These are phyloP conservation scores for Daboia siamensis DNA, from an alignment of 2,113 vertebrate genomes.

Conservation along the genomic window DNA sequence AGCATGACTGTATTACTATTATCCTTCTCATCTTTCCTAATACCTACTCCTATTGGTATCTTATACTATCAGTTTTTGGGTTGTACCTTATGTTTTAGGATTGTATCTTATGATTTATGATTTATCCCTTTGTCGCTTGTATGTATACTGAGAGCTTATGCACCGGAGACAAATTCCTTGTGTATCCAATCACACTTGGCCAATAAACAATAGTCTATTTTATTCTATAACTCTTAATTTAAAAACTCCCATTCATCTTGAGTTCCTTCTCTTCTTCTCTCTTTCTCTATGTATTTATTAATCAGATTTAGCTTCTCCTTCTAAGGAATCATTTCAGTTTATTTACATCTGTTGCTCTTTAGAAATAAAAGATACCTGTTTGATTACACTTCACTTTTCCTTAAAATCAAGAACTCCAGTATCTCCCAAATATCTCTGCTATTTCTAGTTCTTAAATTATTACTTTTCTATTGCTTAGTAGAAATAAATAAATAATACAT, in stretches of 20 bases:
- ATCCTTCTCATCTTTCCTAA: not conserved
- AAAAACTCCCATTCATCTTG: not conserved
- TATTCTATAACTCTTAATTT: not conserved
- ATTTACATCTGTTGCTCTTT: not conserved
- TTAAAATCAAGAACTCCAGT: not conserved
- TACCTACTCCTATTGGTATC: not conserved
- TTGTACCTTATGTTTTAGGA: not conserved
- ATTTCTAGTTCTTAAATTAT: not conserved
- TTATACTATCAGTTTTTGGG: not conserved
- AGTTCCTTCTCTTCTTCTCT: not conserved
- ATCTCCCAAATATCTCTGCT: not conserved
- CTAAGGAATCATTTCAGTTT: not conserved
- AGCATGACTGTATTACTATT: not conserved
- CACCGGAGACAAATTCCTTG: not conserved
- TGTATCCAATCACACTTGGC: not conserved
- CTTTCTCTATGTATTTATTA: not conserved
- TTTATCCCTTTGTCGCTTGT: not conserved
- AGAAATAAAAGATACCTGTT: not conserved
- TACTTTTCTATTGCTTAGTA: not conserved
- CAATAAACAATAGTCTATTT: not conserved
- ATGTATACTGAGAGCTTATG: not conserved
- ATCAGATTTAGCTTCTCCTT: not conserved
- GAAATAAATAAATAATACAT: not conserved
- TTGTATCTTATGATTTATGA: not conserved
- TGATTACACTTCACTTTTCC: not conserved